A percentile compares a stretch with the other conserved stretches of the same genome.
phyloP scores from a whole-genome alignment of 2,797 vertebrate genomes.

The Apogon hyalosoma region DNA sequence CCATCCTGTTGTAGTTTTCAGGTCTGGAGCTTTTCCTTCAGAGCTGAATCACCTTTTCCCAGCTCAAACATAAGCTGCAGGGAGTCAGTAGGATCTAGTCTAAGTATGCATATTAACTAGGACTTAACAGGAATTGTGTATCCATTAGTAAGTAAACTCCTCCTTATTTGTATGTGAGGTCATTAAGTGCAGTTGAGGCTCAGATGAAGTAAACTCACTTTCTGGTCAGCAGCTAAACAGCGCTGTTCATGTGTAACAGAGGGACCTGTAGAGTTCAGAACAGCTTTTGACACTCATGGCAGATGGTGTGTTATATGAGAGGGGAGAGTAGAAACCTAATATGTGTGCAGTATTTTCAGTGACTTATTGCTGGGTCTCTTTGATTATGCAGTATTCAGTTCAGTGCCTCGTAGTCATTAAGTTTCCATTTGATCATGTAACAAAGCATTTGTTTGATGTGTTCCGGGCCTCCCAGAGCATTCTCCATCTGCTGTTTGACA shows the following conservation, averaged over 20 bases:
- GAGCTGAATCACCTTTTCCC: too few relatives aligned
- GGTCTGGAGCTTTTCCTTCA: too few relatives aligned
- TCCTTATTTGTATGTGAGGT: too few relatives aligned
- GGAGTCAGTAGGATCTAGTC: too few relatives aligned
- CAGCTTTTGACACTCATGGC: conserved; percentile 31
- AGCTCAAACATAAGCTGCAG: too few relatives aligned
- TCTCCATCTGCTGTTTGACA: conserved; percentile 58
- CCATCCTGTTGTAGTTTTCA: too few relatives aligned
- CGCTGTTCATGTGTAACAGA: conserved; percentile 7
- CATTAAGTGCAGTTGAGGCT: too few relatives aligned
- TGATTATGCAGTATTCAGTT: conserved; percentile 3
- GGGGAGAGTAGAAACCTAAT: conserved; percentile 63
- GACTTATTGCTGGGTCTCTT: conserved; percentile 6
- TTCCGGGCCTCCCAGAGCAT: conserved; percentile 10
- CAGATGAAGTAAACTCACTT: conserved; percentile 13
- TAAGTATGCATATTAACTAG: too few relatives aligned
- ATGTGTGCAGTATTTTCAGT: conserved; percentile 29
- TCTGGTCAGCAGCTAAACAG: conserved; percentile 12
- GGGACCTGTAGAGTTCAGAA: not conserved
- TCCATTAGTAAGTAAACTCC: too few relatives aligned
- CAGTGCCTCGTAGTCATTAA: conserved; percentile 4
- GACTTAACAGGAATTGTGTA: too few relatives aligned
- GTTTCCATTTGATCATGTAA: conserved; percentile 43
- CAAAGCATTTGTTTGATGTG: conserved; percentile 25
- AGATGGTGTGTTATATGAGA: conserved; percentile 56